These are phyloP conservation scores for Epinephelus coioides DNA, from an alignment of 2,797 vertebrate genomes.

Conservation along the genomic window DNA sequence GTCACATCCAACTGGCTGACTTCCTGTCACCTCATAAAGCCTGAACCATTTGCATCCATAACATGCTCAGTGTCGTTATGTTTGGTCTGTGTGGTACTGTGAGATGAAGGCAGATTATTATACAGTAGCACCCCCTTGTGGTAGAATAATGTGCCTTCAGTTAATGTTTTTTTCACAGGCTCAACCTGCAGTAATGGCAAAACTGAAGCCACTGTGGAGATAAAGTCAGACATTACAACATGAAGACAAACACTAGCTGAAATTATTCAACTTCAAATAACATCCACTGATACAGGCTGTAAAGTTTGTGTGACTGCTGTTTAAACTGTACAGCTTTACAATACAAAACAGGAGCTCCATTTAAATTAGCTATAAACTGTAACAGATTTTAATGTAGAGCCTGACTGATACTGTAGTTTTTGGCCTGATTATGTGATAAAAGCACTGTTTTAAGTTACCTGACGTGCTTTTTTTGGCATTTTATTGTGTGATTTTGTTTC, in stretches of 20 bases:
- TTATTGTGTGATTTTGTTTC: background rate
- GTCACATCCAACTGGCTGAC: slow-evolving; percentile 86
- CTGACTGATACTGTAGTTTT: slow-evolving; percentile 13
- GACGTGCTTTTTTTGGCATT: background rate
- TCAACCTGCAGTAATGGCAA: slow-evolving; percentile 33
- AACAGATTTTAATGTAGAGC: background rate
- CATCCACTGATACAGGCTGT: background rate
- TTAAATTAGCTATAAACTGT: background rate
- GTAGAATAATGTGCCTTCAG: slow-evolving; percentile 54
- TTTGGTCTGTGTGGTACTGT: slow-evolving; percentile 36
- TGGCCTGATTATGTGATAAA: background rate
- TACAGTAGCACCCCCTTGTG: slow-evolving; percentile 74
- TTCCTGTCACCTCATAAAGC: slow-evolving; percentile 56
- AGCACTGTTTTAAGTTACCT: background rate
- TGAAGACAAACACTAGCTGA: slow-evolving; percentile 18
- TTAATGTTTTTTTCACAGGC: slow-evolving; percentile 35
- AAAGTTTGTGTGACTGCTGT: background rate
- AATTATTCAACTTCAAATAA: background rate
- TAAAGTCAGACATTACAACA: slow-evolving; percentile 1
- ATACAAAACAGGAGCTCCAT: background rate
- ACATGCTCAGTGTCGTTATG: slow-evolving; percentile 41
- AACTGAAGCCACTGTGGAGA: slow-evolving; percentile 6
- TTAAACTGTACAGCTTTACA: background rate
- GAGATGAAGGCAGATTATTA: slow-evolving; percentile 43
- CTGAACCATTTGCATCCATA: slow-evolving; percentile 47